phyloP scores from a whole-genome alignment of 2,888 invertebrate species.

The Branchellion lobata region DNA sequence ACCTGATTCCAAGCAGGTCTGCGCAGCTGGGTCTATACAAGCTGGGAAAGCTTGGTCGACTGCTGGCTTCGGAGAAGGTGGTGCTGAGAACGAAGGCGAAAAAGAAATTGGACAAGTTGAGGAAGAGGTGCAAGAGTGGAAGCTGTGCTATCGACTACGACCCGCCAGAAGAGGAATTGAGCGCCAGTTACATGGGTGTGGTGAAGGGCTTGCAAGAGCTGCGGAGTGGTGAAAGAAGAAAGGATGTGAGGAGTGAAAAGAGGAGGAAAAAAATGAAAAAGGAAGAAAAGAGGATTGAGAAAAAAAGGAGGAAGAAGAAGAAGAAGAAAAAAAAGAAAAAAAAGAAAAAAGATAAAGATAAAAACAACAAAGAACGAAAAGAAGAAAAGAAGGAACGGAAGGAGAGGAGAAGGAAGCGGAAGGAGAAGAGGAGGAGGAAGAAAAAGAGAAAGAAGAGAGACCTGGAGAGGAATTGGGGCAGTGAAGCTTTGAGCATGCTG shows the following conservation, averaged over 20 bases:
- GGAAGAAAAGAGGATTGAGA: background rate
- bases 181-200: background rate
- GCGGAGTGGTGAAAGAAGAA: background rate
- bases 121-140: background rate
- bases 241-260: background rate
- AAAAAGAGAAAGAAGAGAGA: conserved; percentile 22
- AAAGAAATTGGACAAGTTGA: background rate
- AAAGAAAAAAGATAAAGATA: background rate
- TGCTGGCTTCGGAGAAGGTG: background rate
- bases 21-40: background rate
- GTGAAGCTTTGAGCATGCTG: too few species aligned
- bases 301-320: conserved; percentile 3
- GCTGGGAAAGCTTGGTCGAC: background rate
- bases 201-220: background rate
- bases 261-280: conserved; percentile 6
- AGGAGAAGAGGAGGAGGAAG: background rate
- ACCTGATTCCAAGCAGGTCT: background rate
- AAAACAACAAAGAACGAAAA: background rate
- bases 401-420: conserved; percentile 1
- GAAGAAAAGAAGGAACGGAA: background rate
- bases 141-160: background rate
- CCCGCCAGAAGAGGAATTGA: background rate
- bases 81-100: background rate
- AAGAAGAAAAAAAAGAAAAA: background rate
- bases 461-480: background rate